Base-by-base conservation (phyloP, 1,140 invertebrate species). In the Brachystomella parvula region DNA sequence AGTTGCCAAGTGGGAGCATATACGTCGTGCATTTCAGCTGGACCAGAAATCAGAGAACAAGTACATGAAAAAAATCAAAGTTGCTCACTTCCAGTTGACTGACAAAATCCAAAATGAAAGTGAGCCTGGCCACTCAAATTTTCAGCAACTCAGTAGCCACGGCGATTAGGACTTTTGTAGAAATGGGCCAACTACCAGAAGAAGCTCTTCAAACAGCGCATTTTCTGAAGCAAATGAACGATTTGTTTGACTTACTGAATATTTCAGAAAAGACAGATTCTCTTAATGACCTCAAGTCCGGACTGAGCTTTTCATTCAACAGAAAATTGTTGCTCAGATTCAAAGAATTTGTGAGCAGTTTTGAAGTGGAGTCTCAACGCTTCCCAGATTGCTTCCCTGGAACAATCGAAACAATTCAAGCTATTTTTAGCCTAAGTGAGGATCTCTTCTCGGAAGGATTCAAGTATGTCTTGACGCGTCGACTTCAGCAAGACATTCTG, bases 161-260 rank as follows among this genome's bases (percentile, higher is more conserved):
- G 26, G 68, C 65, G 21, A 69, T 69, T 30, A 47, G n/a, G 28
- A 49, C 59, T 30, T 35, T 63, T 29, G 1, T 31, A 21, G 26
- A 32, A 17, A 30, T 44, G 24, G 58, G 39, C 19, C 44, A 39
- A 33, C 29, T 69, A 31, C 24, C 32, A 28, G 21, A 49, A 28
- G 60, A 69, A 15, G 65, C 47, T 24, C 28, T 68, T 53, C n/a
- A 29, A 24, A 69, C 68, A n/a, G 58, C 68, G 1, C 19, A 60
- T 9, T 69, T 69, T 33, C 17, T 69, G n/a, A 47, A 67, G 26
- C 32, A 47, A 53, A 31, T 63, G 26, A 63, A 66, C 35, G 53
- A 66, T 21, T 30, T 69, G 1, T 69, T 67, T 33, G 60, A 62
- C 67, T 28, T 56, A 29, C 63, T 67, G 21, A 69, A 65, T 65